Evolutionary conservation across 2,113 vertebrate genomes (phyloP).

Genomic region (Crotalus helleri): DNA sequence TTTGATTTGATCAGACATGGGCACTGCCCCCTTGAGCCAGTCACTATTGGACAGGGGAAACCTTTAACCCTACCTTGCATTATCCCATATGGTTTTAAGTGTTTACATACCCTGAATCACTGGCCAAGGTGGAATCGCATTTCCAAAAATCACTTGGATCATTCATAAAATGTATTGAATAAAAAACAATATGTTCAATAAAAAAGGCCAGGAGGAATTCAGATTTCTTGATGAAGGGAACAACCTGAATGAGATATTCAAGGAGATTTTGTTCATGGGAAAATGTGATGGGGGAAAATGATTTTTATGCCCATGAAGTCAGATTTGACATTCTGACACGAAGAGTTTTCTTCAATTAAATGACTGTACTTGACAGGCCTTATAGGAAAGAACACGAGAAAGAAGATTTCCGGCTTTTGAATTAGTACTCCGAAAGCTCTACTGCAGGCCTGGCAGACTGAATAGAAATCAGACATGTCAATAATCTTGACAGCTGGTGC

Average conservation of each 20-base stretch:
- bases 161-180: not conserved
- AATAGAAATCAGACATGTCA: not conserved
- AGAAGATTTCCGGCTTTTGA: not conserved
- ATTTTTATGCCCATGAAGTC: not conserved
- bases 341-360: not conserved
- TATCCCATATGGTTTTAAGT: not conserved
- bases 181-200: not conserved
- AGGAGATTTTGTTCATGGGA: not conserved
- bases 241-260: not conserved
- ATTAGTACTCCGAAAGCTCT: not conserved
- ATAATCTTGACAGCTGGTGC: not conserved
- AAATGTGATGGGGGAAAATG: not conserved
- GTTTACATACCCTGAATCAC: not conserved
- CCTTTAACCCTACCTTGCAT: not conserved
- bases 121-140: not conserved
- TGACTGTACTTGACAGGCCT: not conserved
- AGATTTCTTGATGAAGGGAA: not conserved
- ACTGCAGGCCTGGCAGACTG: not conserved
- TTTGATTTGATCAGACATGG: not conserved
- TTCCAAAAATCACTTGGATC: not conserved
- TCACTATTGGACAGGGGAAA: not conserved
- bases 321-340: not conserved
- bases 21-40: not conserved
- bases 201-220: not conserved
- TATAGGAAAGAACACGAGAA: not conserved